These are phyloP conservation scores for Cotesia congregata DNA, from an alignment of 2,888 invertebrate species.

Conservation along the genomic window DNA sequence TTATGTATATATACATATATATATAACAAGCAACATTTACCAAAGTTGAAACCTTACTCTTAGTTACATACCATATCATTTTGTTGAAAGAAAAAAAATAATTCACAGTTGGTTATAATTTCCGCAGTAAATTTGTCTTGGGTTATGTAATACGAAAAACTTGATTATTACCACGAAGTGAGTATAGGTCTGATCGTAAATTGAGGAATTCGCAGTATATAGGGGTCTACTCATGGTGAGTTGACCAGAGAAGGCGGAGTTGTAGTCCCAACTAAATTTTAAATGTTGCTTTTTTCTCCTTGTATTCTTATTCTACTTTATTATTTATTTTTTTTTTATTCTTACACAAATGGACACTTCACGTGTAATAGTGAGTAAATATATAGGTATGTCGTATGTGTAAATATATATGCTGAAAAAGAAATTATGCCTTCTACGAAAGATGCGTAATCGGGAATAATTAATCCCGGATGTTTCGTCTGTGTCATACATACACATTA, in stretches of 20 bases:
- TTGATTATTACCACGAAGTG: conserved; percentile 24
- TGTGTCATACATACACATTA: conserved; percentile 19
- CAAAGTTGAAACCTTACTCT: neutral
- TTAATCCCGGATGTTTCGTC: conserved; percentile 26
- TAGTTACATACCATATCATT: neutral
- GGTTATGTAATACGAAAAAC: conserved; percentile 19
- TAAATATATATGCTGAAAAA: conserved; percentile 5
- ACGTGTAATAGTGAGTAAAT: neutral
- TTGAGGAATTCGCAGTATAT: conserved; percentile 39
- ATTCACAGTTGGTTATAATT: conserved; percentile 22
- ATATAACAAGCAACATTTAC: neutral
- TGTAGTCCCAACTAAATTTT: conserved; percentile 9
- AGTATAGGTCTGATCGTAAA: conserved; percentile 34
- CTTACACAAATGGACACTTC: neutral
- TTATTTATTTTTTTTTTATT: neutral
- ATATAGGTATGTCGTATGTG: neutral
- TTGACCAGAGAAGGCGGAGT: conserved; percentile 24
- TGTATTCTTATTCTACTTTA: conserved; percentile 12
- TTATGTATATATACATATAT: neutral
- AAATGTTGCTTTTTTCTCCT: conserved; percentile 1
- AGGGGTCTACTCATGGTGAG: conserved; percentile 3
- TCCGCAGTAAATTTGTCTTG: conserved; percentile 25
- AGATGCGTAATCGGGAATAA: conserved; percentile 25
- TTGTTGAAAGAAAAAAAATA: neutral
- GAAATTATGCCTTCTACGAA: conserved; percentile 26